These are phyloP conservation scores for Crematogaster levior DNA, from an alignment of 2,888 invertebrate genomes.

Conservation along the genomic window DNA sequence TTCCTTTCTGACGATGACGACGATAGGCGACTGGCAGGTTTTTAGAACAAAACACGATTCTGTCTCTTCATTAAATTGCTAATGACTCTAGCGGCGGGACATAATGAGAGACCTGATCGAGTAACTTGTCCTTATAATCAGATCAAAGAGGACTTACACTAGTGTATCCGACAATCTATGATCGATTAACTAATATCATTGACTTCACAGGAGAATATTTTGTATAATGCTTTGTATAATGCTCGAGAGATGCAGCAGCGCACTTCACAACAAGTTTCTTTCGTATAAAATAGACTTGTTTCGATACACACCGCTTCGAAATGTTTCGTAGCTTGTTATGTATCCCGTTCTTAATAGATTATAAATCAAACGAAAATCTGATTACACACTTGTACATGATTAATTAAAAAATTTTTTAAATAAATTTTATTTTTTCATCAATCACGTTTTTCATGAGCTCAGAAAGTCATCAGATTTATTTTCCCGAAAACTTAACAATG, in stretches of 20 bases:
- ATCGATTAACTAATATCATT: not conserved
- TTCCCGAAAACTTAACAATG: not conserved
- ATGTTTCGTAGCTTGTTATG: not conserved
- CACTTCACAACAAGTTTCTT: not conserved
- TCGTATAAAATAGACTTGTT: not conserved
- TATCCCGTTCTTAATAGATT: not conserved
- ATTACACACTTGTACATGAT: not conserved
- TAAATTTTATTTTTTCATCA: too few species aligned
- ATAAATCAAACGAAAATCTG: not conserved
- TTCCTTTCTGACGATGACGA: not conserved
- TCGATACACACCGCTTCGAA: not conserved
- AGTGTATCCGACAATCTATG: not conserved
- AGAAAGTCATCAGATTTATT: not conserved
- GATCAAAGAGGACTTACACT: slow-evolving; percentile 29
- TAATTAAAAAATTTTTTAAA: not conserved
- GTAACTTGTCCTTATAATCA: slow-evolving; percentile 35
- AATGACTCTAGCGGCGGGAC: slow-evolving; percentile 63
- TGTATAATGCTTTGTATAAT: not conserved
- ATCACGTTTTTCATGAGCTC: too few species aligned
- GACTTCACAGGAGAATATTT: slow-evolving; percentile 9
- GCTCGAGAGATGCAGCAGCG: not conserved
- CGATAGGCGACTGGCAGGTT: slow-evolving; percentile 8
- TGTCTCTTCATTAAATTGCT: slow-evolving; percentile 69
- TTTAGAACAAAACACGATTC: slow-evolving; percentile 45
- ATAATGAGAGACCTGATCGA: not conserved